Evolutionary conservation across 2,797 vertebrate species (phyloP).

Genomic region (Melanotaenia nigrans): DNA sequence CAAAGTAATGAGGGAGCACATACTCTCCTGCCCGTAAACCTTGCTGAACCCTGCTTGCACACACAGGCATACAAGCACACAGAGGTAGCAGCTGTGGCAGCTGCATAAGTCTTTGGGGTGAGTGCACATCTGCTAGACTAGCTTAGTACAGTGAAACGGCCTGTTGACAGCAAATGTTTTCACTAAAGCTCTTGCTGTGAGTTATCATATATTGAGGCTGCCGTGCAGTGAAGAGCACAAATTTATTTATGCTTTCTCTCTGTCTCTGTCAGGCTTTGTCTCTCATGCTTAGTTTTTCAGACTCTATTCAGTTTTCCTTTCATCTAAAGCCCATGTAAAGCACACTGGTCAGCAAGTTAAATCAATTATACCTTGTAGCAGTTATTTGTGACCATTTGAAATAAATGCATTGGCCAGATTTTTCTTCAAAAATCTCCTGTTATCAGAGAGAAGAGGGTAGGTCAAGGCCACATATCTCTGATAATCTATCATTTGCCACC

Average conservation of each 20-base stretch:
- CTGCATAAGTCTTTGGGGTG: constrained; percentile 72
- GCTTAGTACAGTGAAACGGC: constrained; percentile 61
- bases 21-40: constrained; percentile 53
- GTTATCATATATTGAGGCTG: constrained; percentile 59
- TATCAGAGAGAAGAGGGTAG: constrained; percentile 47
- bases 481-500: constrained; percentile 45
- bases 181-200: constrained; percentile 60
- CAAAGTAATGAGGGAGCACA: constrained; percentile 44
- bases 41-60: constrained; percentile 35
- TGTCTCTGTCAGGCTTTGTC: constrained; percentile 27
- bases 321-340: constrained; percentile 25
- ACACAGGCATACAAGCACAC: constrained; percentile 20
- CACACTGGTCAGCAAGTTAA: constrained; percentile 51
- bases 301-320: constrained; percentile 41
- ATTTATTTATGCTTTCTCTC: constrained; percentile 36
- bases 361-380: constrained; percentile 64
- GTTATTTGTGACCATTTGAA: constrained; percentile 52
- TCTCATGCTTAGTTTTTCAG: constrained; percentile 28
- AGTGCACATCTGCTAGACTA: constrained; percentile 76
- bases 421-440: constrained; percentile 30
- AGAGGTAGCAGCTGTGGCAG: constrained; percentile 58
- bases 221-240: constrained; percentile 27
- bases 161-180: constrained; percentile 76
- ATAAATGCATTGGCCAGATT: constrained; percentile 57
- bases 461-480: constrained; percentile 49